Percentiles rank a stretch among this genome's conserved stretches.
Conservation (phyloP, 92 coral and sea anemone species). For the Paramuricea clavata region DNA sequence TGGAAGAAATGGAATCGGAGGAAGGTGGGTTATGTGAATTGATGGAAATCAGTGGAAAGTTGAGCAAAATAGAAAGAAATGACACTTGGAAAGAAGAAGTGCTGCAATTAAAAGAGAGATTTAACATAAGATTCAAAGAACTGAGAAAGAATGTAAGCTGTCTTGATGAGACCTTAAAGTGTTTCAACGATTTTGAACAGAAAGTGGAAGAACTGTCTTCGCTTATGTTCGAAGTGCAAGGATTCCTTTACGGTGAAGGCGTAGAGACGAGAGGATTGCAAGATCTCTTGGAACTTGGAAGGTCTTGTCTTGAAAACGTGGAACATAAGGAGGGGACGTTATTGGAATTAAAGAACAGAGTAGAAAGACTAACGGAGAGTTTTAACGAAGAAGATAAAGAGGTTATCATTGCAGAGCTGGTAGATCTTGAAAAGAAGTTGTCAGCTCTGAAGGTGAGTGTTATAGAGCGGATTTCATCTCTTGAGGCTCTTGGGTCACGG, state of each 20-base stretch:
- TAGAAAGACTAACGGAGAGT: constrained; percentile 32
- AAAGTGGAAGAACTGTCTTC: constrained; percentile 39
- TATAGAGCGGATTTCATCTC: constrained; percentile 11
- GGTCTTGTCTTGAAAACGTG: constrained; percentile 20
- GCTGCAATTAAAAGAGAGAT: constrained; percentile 8
- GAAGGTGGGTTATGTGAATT: not conserved
- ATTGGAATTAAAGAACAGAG: constrained; percentile 10
- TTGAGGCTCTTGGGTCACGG: constrained; percentile 4
- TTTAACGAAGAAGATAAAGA: constrained; percentile 28
- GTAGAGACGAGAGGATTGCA: constrained; percentile 22
- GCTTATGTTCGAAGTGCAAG: constrained; percentile 39
- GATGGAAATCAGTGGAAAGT: not conserved
- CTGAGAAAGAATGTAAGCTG: constrained; percentile 38
- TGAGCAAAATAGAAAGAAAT: not conserved
- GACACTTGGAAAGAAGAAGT: not conserved
- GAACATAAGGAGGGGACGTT: constrained; percentile 4
- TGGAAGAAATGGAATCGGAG: constrained; percentile 27
- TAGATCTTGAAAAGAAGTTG: constrained; percentile 21
- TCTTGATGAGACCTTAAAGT: constrained; percentile 36
- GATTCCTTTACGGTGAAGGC: constrained; percentile 39
- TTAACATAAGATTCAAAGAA: constrained; percentile 17
- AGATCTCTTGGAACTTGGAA: constrained; percentile 35
- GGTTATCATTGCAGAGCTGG: constrained; percentile 17
- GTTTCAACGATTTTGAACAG: constrained; percentile 36
- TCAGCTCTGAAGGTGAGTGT: not conserved